Base-by-base conservation (phyloP, 2,888 invertebrate genomes). In the Calameuta idolon region DNA sequence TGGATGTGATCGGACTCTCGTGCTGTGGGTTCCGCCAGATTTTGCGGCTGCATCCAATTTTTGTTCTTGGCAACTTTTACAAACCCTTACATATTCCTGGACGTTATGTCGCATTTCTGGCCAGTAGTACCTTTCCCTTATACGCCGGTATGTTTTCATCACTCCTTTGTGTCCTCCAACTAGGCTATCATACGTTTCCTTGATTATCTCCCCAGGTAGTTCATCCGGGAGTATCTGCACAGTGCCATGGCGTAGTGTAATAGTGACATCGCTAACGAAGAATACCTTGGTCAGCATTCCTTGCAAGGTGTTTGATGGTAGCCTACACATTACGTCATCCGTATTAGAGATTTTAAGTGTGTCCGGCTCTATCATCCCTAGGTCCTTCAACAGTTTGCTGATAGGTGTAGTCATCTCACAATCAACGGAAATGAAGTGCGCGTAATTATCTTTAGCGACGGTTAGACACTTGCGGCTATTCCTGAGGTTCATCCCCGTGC, bases 41-140 rank as follows among this genome's bases (percentile, higher is more conserved):
- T 34, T 34, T 34, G 11, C 11, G n/a, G n/a, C n/a, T n/a, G n/a
- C n/a, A n/a, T n/a, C 78, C 1, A 77, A 69, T 77, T 84, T 83
- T 73, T 79, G 69, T 15, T 79, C 75, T 73, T 82, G 77, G 33
- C 83, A 85, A 1, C 33, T 73, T 1, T 76, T 74, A 33, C 84
- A 85, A 0, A 11, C n/a, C 4, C 35, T 31, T 0, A 85, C 77
- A 55, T 35, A 85, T 31, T 82, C 76, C 23, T 79, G 75, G 1
- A 85, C 73, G 23, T 82, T 77, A 1, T 76, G n/a, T 4, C 69
- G 77, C 76, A 86, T 79, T 1, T 76, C 78, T 4, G 79, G 80
- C 84, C 85, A 85, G 35, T 78, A 79, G 34, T 79, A 83, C 1
- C 68, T 31, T 71, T 81, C 74, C 0, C 80, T 34, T 30, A 85